Evolutionary conservation across 2,113 vertebrate species (phyloP).

Genomic region (Craseonycteris thonglongyai): DNA sequence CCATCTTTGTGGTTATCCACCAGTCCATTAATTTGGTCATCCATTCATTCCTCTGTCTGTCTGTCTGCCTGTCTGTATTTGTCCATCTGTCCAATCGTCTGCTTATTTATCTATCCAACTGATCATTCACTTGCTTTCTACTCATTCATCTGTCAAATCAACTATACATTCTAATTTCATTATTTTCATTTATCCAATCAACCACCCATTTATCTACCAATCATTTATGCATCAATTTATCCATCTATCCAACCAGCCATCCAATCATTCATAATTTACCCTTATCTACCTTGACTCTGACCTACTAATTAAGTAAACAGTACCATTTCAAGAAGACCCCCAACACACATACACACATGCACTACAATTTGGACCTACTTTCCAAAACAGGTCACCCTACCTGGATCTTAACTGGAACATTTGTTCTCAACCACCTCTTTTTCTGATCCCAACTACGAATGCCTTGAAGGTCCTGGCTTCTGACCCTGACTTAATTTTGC

Average conservation of each 20-base stretch:
- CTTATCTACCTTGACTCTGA: neutral
- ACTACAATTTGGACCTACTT: neutral
- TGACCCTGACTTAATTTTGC: neutral
- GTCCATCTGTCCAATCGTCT: neutral
- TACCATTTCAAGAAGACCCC: neutral
- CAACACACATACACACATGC: neutral
- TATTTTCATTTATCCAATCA: conserved; percentile 2
- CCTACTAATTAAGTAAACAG: neutral
- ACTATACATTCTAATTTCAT: conserved; percentile 20
- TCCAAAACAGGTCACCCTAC: neutral
- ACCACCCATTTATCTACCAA: neutral
- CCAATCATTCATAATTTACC: neutral
- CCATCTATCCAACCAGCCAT: neutral
- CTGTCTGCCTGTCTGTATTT: too few relatives aligned
- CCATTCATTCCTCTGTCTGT: neutral
- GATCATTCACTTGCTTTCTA: neutral
- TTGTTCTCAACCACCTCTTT: neutral
- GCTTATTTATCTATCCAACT: neutral
- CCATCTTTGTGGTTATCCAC: neutral
- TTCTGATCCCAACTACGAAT: neutral
- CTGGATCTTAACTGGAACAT: neutral
- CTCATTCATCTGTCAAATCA: neutral
- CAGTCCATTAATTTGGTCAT: neutral
- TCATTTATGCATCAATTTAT: neutral
- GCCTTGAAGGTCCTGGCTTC: neutral